Evolutionary conservation across 2,113 vertebrate genomes (phyloP).

Genomic region (Clinocottus analis): DNA sequence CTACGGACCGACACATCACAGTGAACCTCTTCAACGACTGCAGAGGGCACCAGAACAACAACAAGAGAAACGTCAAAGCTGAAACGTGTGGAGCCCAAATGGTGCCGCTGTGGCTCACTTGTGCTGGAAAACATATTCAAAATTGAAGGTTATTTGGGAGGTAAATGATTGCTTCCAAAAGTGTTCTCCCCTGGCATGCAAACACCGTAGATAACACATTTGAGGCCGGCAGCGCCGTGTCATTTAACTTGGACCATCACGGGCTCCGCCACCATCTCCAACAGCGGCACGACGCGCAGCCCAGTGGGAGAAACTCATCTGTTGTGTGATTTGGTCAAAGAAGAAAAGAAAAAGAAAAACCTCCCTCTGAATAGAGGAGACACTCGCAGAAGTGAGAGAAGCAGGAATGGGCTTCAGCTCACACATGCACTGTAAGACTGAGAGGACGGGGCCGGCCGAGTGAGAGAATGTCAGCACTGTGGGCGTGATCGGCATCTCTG

Average conservation of each 20-base stretch:
- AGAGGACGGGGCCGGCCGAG: conserved; percentile 40
- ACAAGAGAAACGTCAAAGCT: too few relatives aligned
- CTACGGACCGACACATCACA: too few relatives aligned
- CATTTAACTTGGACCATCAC: neutral
- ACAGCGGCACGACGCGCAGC: neutral
- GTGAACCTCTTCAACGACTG: neutral
- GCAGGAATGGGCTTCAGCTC: conserved; percentile 19
- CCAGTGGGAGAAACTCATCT: conserved; percentile 19
- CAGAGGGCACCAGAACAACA: neutral
- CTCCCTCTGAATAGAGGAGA: conserved; percentile 2
- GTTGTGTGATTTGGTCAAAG: neutral
- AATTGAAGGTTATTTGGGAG: too few relatives aligned
- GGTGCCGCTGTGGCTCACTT: too few relatives aligned
- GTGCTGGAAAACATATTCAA: too few relatives aligned
- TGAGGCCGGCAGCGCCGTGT: neutral
- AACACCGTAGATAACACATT: neutral
- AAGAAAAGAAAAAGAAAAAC: too few relatives aligned
- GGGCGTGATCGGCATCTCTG: conserved; percentile 52
- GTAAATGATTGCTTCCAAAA: too few relatives aligned
- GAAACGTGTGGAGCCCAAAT: too few relatives aligned
- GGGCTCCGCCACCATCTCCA: neutral
- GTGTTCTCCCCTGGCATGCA: neutral
- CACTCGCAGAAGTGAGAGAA: conserved; percentile 9
- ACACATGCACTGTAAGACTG: conserved; percentile 34
- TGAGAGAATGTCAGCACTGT: conserved; percentile 37